Evolutionary conservation across 2,797 vertebrate genomes (phyloP).

Genomic region (Manis pentadactyla): DNA sequence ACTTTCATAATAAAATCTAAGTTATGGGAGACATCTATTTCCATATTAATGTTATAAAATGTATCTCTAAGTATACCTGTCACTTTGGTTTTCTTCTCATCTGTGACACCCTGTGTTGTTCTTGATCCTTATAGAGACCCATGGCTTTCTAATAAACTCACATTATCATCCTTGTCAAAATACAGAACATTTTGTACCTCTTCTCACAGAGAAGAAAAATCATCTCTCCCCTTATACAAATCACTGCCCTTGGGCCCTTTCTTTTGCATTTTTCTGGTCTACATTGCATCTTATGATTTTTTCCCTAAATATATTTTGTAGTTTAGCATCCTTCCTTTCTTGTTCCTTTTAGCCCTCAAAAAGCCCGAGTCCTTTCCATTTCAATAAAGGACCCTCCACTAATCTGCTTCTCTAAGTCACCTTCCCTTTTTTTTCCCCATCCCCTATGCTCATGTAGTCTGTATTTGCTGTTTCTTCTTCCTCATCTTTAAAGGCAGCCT

Average conservation of each 20-base stretch:
- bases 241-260: too few relatives aligned
- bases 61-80: neutral
- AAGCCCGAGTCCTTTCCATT: neutral
- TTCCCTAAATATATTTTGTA: neutral
- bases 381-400: neutral
- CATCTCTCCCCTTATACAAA: neutral
- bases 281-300: neutral
- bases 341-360: neutral
- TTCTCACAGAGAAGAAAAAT: neutral
- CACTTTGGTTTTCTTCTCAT: neutral
- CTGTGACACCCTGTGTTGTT: neutral
- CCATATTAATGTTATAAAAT: neutral
- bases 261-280: neutral
- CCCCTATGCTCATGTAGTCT: neutral
- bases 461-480: neutral
- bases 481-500: neutral
- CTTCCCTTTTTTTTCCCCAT: neutral
- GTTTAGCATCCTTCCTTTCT: neutral
- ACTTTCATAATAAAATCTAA: neutral
- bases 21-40: neutral
- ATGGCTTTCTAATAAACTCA: neutral
- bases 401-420: neutral
- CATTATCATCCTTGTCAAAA: neutral
- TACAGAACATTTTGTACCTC: neutral
- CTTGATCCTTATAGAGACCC: neutral